A percentile compares a stretch with the other conserved stretches of the same genome.
These are phyloP conservation scores for Terrapene triunguis DNA, from an alignment of 2,113 vertebrate species.

Conservation along the genomic window DNA sequence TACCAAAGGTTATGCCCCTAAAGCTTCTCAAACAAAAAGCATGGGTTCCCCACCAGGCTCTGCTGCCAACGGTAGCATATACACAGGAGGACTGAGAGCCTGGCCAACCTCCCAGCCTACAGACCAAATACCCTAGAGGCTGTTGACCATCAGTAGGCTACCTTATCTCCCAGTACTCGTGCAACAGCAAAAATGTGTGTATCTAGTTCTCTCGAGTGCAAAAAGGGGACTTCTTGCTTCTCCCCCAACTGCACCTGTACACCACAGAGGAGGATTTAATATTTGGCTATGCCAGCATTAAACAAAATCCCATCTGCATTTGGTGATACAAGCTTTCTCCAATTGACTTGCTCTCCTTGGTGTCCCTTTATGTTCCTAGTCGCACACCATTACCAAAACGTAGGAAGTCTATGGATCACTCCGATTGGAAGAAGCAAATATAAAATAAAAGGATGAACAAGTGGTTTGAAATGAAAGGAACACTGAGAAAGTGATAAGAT, in stretches of 20 bases:
- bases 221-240: not conserved
- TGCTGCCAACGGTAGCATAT: not conserved
- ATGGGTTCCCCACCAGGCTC: not conserved
- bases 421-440: not conserved
- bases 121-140: not conserved
- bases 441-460: not conserved
- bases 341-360: conserved; percentile 3
- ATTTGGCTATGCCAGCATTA: not conserved
- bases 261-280: not conserved
- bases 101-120: rapidly evolving
- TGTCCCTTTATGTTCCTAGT: conserved; percentile 27
- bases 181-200: not conserved
- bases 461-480: not conserved
- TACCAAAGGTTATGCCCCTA: not conserved
- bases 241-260: not conserved
- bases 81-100: not conserved
- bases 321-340: not conserved
- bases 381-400: not conserved
- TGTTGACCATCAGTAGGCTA: not conserved
- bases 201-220: not conserved
- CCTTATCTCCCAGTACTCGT: not conserved
- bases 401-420: not conserved
- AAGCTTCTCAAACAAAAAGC: not conserved
- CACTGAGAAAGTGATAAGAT: not conserved
- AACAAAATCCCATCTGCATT: not conserved